phyloP scores from a whole-genome alignment of 2,888 invertebrate genomes.

The Euzophera pinguis region DNA sequence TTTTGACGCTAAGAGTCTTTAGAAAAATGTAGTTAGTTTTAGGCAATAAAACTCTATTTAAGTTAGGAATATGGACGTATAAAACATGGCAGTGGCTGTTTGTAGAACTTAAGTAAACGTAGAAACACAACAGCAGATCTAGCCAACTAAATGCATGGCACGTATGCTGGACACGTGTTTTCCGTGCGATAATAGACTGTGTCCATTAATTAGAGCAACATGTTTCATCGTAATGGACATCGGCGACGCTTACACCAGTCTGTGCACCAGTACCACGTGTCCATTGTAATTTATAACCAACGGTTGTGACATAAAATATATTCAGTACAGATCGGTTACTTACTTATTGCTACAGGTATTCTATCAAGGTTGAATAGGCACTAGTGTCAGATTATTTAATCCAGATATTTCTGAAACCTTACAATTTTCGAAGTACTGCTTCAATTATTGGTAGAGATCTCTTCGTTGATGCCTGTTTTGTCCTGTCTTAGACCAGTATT shows the following conservation, averaged over 20 bases:
- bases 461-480: no score
- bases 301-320: not conserved
- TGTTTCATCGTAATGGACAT: constrained; percentile 70
- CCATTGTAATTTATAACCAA: not conserved
- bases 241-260: constrained; percentile 35
- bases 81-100: not conserved
- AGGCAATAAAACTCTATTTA: not conserved
- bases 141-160: constrained; percentile 19
- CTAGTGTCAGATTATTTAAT: no score
- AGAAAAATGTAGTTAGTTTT: no score
- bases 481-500: no score
- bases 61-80: not conserved
- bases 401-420: no score
- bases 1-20: no score
- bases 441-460: no score
- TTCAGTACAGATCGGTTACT: not conserved
- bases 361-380: no score
- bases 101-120: constrained; percentile 2
- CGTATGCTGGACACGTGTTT: constrained; percentile 39
- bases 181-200: constrained; percentile 57
- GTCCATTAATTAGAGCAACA: constrained; percentile 70
- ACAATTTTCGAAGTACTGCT: no score
- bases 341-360: no score
- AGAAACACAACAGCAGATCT: constrained; percentile 14
- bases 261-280: not conserved